Evolutionary conservation across 23 tunicate genomes (phyloP), one percentile per base, ranked within the genome.

Genomic region (Botrylloides violaceus): DNA sequence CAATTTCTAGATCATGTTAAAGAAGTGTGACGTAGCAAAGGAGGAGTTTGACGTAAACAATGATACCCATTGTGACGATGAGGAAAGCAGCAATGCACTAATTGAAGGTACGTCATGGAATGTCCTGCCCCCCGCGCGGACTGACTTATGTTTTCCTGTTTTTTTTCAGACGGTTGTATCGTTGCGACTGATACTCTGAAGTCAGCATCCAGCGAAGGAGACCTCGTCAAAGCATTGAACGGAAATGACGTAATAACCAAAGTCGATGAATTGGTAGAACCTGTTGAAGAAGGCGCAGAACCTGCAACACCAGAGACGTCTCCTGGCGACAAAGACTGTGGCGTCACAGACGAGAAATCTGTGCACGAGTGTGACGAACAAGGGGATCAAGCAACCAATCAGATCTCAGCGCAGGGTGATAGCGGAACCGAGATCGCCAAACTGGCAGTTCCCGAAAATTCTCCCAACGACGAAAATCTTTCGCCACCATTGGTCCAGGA

Each of bases 141-240:
- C n/a, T n/a, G n/a, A n/a, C n/a, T n/a, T n/a, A n/a, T n/a, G n/a
- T n/a, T n/a, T n/a, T n/a, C n/a, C n/a, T n/a, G n/a, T n/a, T n/a
- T n/a, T n/a, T n/a, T n/a, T n/a, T n/a, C n/a, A n/a, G n/a, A n/a
- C n/a, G n/a, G n/a, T n/a, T n/a, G n/a, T n/a, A n/a, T n/a, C n/a
- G n/a, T n/a, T n/a, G n/a, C n/a, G n/a, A n/a, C n/a, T n/a, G n/a
- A n/a, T n/a, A n/a, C n/a, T n/a, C n/a, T n/a, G n/a, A n/a, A n/a
- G n/a, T n/a, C n/a, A n/a, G 70, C 33, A 3, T 25, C 70, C 35
- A 63, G 70, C 33, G 70, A 63, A 63, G 33, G 33, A 7, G 70
- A 63, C 29, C 29, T 63, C 4, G 70, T 63, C 4, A 63, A 63
- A 28, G 70, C 34, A 3, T 63, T 63, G 35, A 31, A 29, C 36